These are phyloP conservation scores for Danio albolineatus DNA, from an alignment of 2,797 vertebrate genomes.

Conservation along the genomic window DNA sequence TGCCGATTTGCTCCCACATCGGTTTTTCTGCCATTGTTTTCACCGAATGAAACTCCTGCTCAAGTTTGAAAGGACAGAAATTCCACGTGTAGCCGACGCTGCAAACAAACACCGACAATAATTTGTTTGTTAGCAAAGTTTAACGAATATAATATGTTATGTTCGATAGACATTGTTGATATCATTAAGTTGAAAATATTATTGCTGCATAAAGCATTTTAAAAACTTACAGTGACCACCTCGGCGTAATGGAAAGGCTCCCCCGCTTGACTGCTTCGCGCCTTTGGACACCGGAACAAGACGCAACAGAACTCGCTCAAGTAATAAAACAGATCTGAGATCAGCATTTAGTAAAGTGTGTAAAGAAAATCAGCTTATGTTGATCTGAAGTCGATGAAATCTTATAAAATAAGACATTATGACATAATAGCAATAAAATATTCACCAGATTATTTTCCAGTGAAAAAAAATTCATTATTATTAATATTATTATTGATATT, in stretches of 20 bases:
- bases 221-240: conserved; percentile 14
- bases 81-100: background rate
- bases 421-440: too few species aligned
- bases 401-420: background rate
- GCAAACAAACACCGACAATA: background rate
- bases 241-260: background rate
- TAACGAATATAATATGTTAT: too few species aligned
- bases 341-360: background rate
- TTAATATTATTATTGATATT: too few species aligned
- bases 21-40: conserved; percentile 74
- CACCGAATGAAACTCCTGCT: background rate
- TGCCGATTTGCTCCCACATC: conserved; percentile 78
- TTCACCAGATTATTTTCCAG: too few species aligned
- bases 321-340: background rate
- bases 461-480: too few species aligned
- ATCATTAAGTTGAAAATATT: background rate
- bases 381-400: too few species aligned
- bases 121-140: background rate
- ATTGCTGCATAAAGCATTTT: background rate
- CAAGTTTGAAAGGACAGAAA: background rate
- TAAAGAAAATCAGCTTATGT: too few species aligned
- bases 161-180: background rate
- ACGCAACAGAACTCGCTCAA: background rate
- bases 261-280: conserved; percentile 28
- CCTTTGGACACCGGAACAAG: conserved; percentile 29